A percentile compares a stretch with the other conserved stretches of the same genome.
These are phyloP conservation scores for Uloborus plumipes DNA, from an alignment of 2,888 invertebrate species.

Conservation along the genomic window DNA sequence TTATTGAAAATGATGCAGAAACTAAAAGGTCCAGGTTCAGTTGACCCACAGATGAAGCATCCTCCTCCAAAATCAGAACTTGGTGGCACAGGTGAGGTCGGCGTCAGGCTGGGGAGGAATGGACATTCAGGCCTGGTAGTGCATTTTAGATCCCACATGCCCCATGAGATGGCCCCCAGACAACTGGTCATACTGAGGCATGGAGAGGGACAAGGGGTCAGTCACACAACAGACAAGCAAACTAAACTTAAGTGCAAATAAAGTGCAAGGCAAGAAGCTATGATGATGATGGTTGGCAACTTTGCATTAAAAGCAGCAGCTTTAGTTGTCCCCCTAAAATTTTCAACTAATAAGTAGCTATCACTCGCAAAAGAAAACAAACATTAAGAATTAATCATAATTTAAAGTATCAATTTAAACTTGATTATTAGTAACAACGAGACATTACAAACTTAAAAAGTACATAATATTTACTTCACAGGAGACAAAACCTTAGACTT, in stretches of 20 bases:
- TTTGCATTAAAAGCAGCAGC: neutral
- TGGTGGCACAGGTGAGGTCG: slow-evolving; percentile 62
- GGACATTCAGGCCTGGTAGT: slow-evolving; percentile 64
- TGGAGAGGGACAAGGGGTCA: slow-evolving; percentile 64
- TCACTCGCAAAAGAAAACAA: no score
- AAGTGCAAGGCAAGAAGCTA: slow-evolving; percentile 51
- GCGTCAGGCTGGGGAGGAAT: slow-evolving; percentile 61
- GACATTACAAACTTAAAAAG: no score
- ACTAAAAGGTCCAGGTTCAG: slow-evolving; percentile 20
- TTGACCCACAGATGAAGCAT: slow-evolving; percentile 3
- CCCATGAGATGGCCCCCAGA: slow-evolving; percentile 60
- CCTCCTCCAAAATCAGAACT: slow-evolving; percentile 47
- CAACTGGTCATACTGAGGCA: slow-evolving; percentile 65
- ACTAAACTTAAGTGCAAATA: slow-evolving; percentile 55
- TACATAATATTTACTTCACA: no score
- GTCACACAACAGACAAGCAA: slow-evolving; percentile 63
- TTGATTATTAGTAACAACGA: no score
- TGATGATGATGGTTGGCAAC: neutral
- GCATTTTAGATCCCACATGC: slow-evolving; percentile 63
- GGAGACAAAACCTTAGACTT: no score
- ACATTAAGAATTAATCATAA: no score
- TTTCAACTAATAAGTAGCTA: neutral
- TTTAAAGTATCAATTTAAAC: no score
- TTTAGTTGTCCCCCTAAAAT: neutral
- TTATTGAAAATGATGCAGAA: slow-evolving; percentile 19